phyloP scores from a whole-genome alignment of 2,888 invertebrate species.

The Megalurothrips usitatus region DNA sequence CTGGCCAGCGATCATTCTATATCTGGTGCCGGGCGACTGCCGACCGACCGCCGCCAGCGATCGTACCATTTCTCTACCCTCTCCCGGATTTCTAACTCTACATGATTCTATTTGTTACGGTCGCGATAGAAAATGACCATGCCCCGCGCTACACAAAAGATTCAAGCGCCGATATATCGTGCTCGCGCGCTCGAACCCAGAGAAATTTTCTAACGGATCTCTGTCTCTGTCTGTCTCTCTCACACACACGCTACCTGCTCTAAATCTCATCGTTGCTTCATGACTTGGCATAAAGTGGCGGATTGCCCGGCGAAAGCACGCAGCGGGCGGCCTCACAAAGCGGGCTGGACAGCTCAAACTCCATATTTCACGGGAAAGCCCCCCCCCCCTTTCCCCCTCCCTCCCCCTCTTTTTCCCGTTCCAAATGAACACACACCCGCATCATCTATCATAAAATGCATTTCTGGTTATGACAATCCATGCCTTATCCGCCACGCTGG shows the following conservation, averaged over 20 bases:
- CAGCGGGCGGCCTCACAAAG: not conserved
- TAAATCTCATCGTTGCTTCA: slow-evolving; percentile 9
- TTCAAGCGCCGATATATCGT: not conserved
- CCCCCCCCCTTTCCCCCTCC: not conserved
- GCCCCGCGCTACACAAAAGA: too few species aligned
- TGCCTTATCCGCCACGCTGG: not conserved
- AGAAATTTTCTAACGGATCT: not conserved
- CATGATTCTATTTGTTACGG: too few species aligned
- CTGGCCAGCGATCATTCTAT: too few species aligned
- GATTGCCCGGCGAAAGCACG: too few species aligned
- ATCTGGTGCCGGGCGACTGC: too few species aligned
- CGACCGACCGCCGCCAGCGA: too few species aligned
- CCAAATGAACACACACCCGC: slow-evolving; percentile 4
- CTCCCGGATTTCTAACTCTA: too few species aligned
- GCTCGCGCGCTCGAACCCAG: not conserved
- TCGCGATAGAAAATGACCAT: too few species aligned
- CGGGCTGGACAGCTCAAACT: slow-evolving; percentile 12
- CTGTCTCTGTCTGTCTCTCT: not conserved
- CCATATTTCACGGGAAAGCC: slow-evolving; percentile 24
- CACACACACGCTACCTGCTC: slow-evolving; percentile 15
- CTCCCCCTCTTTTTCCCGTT: not conserved
- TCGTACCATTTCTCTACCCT: too few species aligned
- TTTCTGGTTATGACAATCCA: slow-evolving; percentile 22
- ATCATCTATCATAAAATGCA: slow-evolving; percentile 5
- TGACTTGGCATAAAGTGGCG: not conserved